Evolutionary conservation across 2,113 vertebrate species (phyloP).

Genomic region (Zingel zingel): DNA sequence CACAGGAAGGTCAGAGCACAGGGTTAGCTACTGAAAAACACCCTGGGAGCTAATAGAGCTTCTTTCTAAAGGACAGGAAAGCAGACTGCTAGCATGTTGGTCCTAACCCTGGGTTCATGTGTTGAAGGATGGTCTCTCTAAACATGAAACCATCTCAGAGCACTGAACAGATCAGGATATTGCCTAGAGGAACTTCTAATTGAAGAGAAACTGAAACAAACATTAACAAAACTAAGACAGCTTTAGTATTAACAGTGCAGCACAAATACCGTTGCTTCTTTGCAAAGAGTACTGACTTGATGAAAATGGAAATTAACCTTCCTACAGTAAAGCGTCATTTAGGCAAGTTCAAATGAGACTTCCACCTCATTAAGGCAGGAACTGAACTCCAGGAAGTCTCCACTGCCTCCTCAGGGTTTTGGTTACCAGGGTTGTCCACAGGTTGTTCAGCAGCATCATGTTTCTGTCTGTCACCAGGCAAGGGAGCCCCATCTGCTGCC

Average conservation of each 20-base stretch:
- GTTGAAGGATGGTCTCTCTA: slow-evolving; percentile 13
- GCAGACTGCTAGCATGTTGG: slow-evolving; percentile 26
- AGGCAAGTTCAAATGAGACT: slow-evolving; percentile 12
- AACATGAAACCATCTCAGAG: slow-evolving; percentile 2
- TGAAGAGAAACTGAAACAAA: slow-evolving; percentile 3
- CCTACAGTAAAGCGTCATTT: slow-evolving; percentile 2
- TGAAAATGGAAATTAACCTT: slow-evolving; percentile 7
- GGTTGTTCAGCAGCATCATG: slow-evolving; percentile 41
- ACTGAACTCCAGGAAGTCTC: slow-evolving; percentile 24
- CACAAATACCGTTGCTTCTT: background rate
- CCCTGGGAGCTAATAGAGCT: slow-evolving; percentile 54
- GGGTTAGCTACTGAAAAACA: slow-evolving; percentile 60
- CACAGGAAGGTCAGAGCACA: slow-evolving; percentile 65
- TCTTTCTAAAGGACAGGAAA: slow-evolving; percentile 42
- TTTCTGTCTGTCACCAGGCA: slow-evolving; percentile 43
- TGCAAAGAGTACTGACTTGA: background rate
- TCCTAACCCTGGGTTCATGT: slow-evolving; percentile 34
- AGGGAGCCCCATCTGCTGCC: slow-evolving; percentile 58
- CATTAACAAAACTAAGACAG: background rate
- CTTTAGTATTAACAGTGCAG: background rate
- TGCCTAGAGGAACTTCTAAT: background rate
- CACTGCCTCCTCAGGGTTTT: background rate
- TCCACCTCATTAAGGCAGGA: slow-evolving; percentile 43
- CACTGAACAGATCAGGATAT: background rate
- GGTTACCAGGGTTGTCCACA: slow-evolving; percentile 28